Base-by-base conservation (phyloP, 1,140 invertebrate genomes). In the Physella acuta region DNA sequence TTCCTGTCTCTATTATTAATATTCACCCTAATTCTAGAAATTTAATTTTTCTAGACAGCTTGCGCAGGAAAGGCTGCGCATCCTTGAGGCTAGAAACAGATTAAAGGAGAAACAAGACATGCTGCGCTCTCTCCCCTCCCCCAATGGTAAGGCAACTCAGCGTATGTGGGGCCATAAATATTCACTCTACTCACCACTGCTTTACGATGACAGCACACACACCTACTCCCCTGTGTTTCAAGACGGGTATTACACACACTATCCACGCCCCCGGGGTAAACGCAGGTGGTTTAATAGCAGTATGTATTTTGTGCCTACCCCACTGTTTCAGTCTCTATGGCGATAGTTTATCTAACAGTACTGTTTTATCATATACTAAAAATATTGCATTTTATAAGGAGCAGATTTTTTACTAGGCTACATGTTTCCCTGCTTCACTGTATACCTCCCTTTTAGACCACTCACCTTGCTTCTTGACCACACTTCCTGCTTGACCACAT, bases 191-290 rank as follows among this genome's bases (percentile, higher is more conserved):
- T 36, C 51, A 28, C 64, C 64, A 11, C 3, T 67, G 24, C 53
- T 30, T 56, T 67, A 56, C 30, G 51, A 56, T 67, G 33, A 56
- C 16, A 30, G 36, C n/a, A n/a, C 16, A 0, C 4, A 37, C 44
- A 26, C 49, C 5, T 67, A 37, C n/a, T 26, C 52, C 0, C 64
- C 64, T n/a, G 51, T 36, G 30, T 64, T 64, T 52, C 44, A 64
- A 52, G 62, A 64, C 52, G 62, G 62, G 1, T 64, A 64, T n/a
- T 53, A 64, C 62, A 64, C 62, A 20, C 36, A 52, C 30, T 64
- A 51, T 20, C 62, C 62, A 3, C 34, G 36, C 11, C 1, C 34
- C n/a, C 36, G 37, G 39, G 28, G 59, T 5, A 61, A 39, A 34
- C 33, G 37, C 4, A 17, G 4, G 1, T 44, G 36, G 59, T 44